Percentiles rank a stretch among this genome's conserved stretches.
Evolutionary conservation across 53 echinoderm and acorn worm genomes (phyloP).

Genomic region (Mesocentrotus franciscanus): DNA sequence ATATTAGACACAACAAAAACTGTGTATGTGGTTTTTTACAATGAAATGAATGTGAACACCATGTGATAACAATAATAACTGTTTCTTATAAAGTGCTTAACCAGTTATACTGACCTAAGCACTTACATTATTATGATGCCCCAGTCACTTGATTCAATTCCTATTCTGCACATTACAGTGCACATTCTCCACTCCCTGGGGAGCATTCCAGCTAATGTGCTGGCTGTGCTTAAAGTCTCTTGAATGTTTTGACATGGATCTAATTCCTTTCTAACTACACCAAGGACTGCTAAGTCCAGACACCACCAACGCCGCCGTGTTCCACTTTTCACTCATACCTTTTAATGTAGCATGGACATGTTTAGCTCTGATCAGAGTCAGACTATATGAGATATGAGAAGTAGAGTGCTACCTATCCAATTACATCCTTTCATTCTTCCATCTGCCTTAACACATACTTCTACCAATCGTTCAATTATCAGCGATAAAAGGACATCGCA

Average conservation of each 20-base stretch:
- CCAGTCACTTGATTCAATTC: no score
- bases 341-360: not conserved
- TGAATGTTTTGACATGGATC: not conserved
- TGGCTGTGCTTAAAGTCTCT: not conserved
- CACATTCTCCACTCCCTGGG: no score
- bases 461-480: conserved; percentile 42
- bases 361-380: not conserved
- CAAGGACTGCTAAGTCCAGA: not conserved
- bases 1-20: not conserved
- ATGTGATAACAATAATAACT: not conserved
- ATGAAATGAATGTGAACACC: not conserved
- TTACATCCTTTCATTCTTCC: not conserved
- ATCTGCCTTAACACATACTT: conserved; percentile 3
- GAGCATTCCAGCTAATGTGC: not conserved
- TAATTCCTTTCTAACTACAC: not conserved
- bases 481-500: not conserved
- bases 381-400: not conserved
- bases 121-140: no score
- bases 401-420: not conserved
- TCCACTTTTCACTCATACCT: not conserved
- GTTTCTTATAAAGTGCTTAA: no score
- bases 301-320: not conserved
- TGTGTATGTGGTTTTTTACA: not conserved
- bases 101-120: no score
- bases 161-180: no score